Evolutionary conservation across 2,113 vertebrate species (phyloP).

Genomic region (Etia nguti): DNA sequence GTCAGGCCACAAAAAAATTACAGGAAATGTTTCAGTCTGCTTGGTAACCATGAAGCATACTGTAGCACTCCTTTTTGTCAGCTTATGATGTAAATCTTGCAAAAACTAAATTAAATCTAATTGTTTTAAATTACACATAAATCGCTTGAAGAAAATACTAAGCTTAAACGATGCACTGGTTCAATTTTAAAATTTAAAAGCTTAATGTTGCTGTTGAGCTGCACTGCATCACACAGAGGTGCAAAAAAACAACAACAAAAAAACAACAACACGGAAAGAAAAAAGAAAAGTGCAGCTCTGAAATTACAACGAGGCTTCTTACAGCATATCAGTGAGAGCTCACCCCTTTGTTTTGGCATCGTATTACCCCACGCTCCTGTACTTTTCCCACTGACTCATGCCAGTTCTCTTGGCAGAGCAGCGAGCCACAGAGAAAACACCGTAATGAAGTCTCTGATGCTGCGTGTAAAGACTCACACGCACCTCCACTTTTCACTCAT

Average conservation of each 20-base stretch:
- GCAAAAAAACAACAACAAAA: too few relatives aligned
- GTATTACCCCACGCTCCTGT: neutral
- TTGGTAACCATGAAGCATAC: neutral
- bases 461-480: neutral
- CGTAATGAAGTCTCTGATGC: neutral
- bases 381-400: neutral
- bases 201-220: neutral
- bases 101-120: neutral
- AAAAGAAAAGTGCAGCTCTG: neutral
- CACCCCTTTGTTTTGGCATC: neutral
- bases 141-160: accelerated
- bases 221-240: neutral
- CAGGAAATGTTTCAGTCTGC: neutral
- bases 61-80: neutral
- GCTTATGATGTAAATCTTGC: accelerated
- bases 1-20: neutral
- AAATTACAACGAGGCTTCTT: neutral
- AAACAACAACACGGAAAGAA: too few relatives aligned
- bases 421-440: neutral
- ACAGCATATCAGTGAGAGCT: neutral
- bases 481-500: neutral
- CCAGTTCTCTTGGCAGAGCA: neutral
- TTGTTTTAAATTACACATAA: accelerated
- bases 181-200: neutral
- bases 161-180: accelerated